A percentile compares a stretch with the other conserved stretches of the same genome.
Evolutionary conservation across 2,888 invertebrate genomes (phyloP).

Genomic region (Drosophila gaucha): DNA sequence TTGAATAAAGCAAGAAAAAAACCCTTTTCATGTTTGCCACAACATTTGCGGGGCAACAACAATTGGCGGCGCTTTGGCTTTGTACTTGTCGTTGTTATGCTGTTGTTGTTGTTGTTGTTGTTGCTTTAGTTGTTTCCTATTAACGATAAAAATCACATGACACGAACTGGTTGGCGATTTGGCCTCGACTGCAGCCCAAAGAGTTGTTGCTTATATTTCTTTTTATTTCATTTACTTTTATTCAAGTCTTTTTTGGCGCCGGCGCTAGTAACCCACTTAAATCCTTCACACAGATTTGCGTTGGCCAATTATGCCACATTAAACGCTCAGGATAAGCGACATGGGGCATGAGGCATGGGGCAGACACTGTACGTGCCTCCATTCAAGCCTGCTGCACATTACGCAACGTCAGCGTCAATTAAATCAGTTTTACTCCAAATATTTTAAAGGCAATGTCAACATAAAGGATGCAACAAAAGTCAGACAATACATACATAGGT

Average conservation of each 20-base stretch:
- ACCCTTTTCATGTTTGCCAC: slow-evolving; percentile 74
- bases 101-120: slow-evolving; percentile 25
- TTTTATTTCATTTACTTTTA: slow-evolving; percentile 9
- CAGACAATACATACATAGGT: slow-evolving; percentile 4
- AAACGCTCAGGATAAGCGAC: slow-evolving; percentile 43
- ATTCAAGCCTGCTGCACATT: slow-evolving; percentile 49
- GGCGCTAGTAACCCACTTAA: slow-evolving; percentile 79
- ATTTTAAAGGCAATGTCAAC: slow-evolving; percentile 75
- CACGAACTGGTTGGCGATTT: slow-evolving; percentile 77
- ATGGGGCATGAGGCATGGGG: not conserved
- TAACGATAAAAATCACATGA: slow-evolving; percentile 80
- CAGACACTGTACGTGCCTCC: slow-evolving; percentile 11
- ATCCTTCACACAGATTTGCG: slow-evolving; percentile 44
- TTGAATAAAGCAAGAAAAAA: slow-evolving; percentile 46
- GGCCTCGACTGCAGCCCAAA: slow-evolving; percentile 59
- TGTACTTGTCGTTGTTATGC: slow-evolving; percentile 69
- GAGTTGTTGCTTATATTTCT: slow-evolving; percentile 17
- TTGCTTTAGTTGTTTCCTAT: slow-evolving; percentile 76
- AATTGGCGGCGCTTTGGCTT: slow-evolving; percentile 74
- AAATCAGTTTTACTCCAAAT: slow-evolving; percentile 79
- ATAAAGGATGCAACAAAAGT: slow-evolving; percentile 29
- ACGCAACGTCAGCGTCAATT: slow-evolving; percentile 75
- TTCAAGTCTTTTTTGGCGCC: slow-evolving; percentile 58
- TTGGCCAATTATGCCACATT: slow-evolving; percentile 77
- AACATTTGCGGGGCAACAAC: slow-evolving; percentile 67